Conservation (phyloP, 2,797 vertebrate genomes). For the Falco novaeseelandiae region DNA sequence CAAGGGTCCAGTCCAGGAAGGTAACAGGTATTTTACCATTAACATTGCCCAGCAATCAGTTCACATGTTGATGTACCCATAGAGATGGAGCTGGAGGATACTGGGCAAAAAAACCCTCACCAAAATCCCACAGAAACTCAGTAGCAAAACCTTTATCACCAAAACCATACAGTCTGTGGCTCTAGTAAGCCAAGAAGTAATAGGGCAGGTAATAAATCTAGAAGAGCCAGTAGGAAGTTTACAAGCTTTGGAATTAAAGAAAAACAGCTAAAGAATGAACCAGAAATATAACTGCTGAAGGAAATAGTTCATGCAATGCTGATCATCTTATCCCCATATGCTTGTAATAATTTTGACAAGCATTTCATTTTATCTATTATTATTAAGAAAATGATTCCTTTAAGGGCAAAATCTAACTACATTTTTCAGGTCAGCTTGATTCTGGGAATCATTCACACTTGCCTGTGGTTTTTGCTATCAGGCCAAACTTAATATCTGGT, state of each 20-base stretch:
- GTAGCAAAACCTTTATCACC: background rate
- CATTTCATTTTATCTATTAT: slow-evolving; percentile 21
- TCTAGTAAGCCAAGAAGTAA: background rate
- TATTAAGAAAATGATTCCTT: slow-evolving; percentile 46
- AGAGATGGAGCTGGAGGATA: background rate
- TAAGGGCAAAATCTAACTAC: slow-evolving; percentile 19
- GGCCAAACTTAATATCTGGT: slow-evolving; percentile 29
- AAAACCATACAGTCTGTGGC: background rate
- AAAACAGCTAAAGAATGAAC: background rate
- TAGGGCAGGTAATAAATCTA: background rate
- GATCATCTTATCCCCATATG: background rate
- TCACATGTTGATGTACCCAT: background rate
- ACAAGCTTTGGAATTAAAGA: background rate
- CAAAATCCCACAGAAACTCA: background rate
- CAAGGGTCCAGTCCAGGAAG: background rate
- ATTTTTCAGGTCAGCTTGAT: slow-evolving; percentile 49
- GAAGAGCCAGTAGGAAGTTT: background rate
- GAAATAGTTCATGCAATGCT: background rate
- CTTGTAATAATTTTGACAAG: slow-evolving; percentile 24
- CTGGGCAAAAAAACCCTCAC: background rate
- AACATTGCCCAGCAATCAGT: background rate
- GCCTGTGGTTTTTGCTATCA: slow-evolving; percentile 29
- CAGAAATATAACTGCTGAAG: background rate
- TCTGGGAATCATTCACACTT: slow-evolving; percentile 50
- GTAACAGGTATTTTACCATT: background rate